Evolutionary conservation across 2,888 invertebrate genomes (phyloP).

Genomic region (Scelioninae gen. 2): DNA sequence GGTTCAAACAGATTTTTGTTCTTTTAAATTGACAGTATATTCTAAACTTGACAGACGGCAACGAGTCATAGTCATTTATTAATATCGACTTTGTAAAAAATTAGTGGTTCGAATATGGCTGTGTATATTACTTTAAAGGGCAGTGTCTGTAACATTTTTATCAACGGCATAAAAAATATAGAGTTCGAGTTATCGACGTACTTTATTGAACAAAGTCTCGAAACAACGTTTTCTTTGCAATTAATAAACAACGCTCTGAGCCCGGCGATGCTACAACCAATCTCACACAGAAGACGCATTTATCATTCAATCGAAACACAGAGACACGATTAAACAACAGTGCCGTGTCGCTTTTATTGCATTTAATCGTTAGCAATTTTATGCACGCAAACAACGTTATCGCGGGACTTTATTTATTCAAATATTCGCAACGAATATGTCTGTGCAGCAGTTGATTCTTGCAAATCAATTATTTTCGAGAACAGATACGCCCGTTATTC

Average conservation of each 20-base stretch:
- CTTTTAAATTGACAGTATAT: conserved; percentile 1
- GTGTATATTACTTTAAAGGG: conserved; percentile 29
- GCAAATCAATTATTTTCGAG: too few species aligned
- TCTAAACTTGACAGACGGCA: conserved; percentile 7
- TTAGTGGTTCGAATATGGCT: conserved; percentile 30
- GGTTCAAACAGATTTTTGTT: too few species aligned
- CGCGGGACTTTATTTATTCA: too few species aligned
- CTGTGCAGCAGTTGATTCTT: too few species aligned
- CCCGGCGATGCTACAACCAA: conserved; percentile 23
- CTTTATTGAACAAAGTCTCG: conserved; percentile 25
- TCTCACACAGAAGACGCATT: conserved; percentile 23
- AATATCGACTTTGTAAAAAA: conserved; percentile 31
- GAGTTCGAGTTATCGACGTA: conserved; percentile 24
- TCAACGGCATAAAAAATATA: conserved; percentile 37
- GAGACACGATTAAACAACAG: neutral
- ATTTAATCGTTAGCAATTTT: conserved; percentile 25
- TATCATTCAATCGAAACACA: conserved; percentile 18
- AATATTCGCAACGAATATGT: too few species aligned
- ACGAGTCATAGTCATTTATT: conserved; percentile 9
- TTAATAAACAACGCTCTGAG: conserved; percentile 3
- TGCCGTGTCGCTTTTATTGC: conserved; percentile 21
- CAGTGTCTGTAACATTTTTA: conserved; percentile 34
- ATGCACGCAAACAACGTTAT: conserved; percentile 13
- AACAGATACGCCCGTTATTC: too few species aligned
- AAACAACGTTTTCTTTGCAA: conserved; percentile 13